Percentiles rank a stretch among this genome's conserved stretches.
Evolutionary conservation across 2,113 vertebrate species (phyloP).

Genomic region (Grammomys dolichurus): DNA sequence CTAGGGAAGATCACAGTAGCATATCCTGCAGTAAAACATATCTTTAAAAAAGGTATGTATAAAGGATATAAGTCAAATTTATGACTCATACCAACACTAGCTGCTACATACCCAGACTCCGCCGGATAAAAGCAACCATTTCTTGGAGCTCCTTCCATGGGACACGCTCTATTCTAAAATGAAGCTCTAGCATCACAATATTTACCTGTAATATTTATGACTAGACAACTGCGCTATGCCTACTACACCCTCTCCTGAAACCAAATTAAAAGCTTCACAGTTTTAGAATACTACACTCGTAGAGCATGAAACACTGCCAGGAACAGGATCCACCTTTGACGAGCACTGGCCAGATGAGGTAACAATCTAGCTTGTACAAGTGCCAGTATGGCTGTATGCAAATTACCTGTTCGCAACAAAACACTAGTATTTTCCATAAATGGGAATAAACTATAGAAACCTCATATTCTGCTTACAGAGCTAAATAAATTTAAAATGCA

Average conservation of each 20-base stretch:
- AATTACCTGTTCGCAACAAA: background rate
- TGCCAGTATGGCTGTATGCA: background rate
- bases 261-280: slow-evolving; percentile 21
- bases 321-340: background rate
- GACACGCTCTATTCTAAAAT: slow-evolving; percentile 1
- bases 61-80: background rate
- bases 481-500: slow-evolving; percentile 34
- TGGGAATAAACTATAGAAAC: background rate
- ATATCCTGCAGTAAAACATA: background rate
- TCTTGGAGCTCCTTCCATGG: background rate
- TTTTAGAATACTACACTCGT: background rate
- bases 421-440: slow-evolving; percentile 1
- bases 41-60: background rate
- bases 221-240: slow-evolving; percentile 41
- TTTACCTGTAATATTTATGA: slow-evolving; percentile 10
- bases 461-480: background rate
- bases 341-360: background rate
- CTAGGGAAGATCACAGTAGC: background rate
- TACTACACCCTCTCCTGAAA: background rate
- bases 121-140: background rate
- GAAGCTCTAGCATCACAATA: background rate
- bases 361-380: slow-evolving; percentile 25
- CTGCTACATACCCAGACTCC: background rate
- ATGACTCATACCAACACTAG: background rate
- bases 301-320: background rate